Conservation (phyloP, 1,140 invertebrate genomes). For the Drosophila obscura region DNA sequence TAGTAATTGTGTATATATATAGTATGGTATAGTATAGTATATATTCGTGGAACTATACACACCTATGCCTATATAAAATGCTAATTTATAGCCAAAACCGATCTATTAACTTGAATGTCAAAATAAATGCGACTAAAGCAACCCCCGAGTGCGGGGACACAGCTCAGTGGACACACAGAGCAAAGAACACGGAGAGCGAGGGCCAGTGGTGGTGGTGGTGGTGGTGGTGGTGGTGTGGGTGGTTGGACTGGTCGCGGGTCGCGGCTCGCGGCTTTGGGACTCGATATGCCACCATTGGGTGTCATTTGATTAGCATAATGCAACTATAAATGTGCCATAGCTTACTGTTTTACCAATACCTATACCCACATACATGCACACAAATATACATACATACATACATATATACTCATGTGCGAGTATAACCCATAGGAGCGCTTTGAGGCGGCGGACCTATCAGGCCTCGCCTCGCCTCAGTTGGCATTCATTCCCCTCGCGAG, state of each 20-base stretch:
- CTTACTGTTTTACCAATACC: slow-evolving; percentile 65
- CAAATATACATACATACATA: slow-evolving; percentile 7
- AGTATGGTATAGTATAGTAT: not conserved
- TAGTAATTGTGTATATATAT: not conserved
- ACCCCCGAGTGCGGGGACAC: slow-evolving; percentile 48
- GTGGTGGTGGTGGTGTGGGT: not conserved
- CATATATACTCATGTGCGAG: slow-evolving; percentile 10
- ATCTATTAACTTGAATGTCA: slow-evolving; percentile 82
- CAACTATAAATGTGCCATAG: slow-evolving; percentile 79
- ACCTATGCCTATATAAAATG: slow-evolving; percentile 69
- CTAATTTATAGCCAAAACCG: slow-evolving; percentile 82
- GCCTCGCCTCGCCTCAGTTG: slow-evolving; percentile 45
- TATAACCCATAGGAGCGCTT: too few relatives aligned
- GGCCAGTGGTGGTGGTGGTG: slow-evolving; percentile 6
- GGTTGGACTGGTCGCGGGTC: not conserved
- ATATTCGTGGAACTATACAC: slow-evolving; percentile 24
- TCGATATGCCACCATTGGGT: slow-evolving; percentile 77
- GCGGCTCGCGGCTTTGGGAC: slow-evolving; percentile 33
- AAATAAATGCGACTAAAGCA: slow-evolving; percentile 68
- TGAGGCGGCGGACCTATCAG: not conserved
- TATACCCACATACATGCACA: not conserved
- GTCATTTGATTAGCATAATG: slow-evolving; percentile 82
- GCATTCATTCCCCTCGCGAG: slow-evolving; percentile 28
- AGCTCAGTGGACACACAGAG: not conserved
- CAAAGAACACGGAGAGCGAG: slow-evolving; percentile 4